These are phyloP conservation scores for Oreotragus oreotragus DNA, from an alignment of 2,113 vertebrate genomes.

Conservation along the genomic window DNA sequence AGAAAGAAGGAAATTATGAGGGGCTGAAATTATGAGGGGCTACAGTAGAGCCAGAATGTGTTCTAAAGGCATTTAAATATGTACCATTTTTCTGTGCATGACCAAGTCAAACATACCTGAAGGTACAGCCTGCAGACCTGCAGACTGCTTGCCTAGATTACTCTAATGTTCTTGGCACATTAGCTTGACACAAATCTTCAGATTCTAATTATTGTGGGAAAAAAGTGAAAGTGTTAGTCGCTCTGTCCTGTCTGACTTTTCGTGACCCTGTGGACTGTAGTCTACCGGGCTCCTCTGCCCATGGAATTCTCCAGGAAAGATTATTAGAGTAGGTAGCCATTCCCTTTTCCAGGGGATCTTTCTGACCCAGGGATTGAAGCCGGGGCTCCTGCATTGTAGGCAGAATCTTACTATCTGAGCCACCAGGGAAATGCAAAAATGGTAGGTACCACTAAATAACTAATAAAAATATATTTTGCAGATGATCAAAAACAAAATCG, in stretches of 20 bases:
- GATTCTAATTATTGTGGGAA: background rate
- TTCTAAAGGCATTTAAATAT: background rate
- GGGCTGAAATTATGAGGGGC: background rate
- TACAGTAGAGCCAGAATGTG: background rate
- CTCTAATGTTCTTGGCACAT: background rate
- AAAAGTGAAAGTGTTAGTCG: background rate
- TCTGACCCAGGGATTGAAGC: background rate
- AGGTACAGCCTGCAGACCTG: background rate
- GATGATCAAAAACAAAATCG: background rate
- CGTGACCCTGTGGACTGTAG: background rate
- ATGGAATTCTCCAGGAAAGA: background rate
- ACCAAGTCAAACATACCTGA: background rate
- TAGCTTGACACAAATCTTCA: background rate
- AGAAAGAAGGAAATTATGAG: background rate
- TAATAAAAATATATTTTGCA: background rate
- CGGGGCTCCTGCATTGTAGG: background rate
- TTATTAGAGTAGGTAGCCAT: background rate
- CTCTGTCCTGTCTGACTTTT: background rate
- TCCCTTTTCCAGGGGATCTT: background rate
- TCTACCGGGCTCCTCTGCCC: background rate
- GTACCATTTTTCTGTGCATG: background rate
- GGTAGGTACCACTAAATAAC: background rate
- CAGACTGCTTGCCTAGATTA: background rate
- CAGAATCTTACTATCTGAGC: background rate
- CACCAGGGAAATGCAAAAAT: background rate